Percentiles rank a stretch among this genome's conserved stretches.
Evolutionary conservation across 2,113 vertebrate genomes (phyloP).

Genomic region (Cyanoramphus novaezelandiae): DNA sequence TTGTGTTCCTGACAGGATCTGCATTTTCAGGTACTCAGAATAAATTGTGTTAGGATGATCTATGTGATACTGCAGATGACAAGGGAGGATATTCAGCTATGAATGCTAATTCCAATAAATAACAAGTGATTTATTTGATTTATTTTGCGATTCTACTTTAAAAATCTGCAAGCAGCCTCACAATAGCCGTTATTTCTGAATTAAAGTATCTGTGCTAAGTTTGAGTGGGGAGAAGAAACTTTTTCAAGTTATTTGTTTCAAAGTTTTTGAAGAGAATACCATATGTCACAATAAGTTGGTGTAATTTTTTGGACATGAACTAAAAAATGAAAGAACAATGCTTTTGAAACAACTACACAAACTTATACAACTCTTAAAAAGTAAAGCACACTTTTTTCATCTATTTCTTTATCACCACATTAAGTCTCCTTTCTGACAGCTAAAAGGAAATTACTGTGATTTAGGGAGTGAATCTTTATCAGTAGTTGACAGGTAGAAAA

Average conservation of each 20-base stretch:
- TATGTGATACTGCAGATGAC: background rate
- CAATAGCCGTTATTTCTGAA: background rate
- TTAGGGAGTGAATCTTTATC: constrained; percentile 76
- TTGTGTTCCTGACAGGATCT: background rate
- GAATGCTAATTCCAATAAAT: background rate
- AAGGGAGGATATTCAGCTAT: background rate
- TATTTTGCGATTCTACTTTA: background rate
- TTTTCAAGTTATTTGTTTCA: constrained; percentile 7
- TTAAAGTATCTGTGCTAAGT: background rate
- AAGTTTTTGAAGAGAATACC: background rate
- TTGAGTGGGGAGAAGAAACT: background rate
- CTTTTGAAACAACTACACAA: constrained; percentile 19
- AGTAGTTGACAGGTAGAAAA: constrained; percentile 65
- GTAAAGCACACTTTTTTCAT: constrained; percentile 42
- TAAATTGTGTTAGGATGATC: background rate
- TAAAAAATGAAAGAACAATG: background rate
- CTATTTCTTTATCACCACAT: constrained; percentile 67
- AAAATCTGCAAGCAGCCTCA: background rate
- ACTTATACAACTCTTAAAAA: constrained; percentile 51
- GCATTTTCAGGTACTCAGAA: background rate
- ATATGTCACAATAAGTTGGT: background rate
- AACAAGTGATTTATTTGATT: background rate
- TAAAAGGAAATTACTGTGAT: constrained; percentile 72
- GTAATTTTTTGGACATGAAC: background rate
- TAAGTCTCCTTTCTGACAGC: constrained; percentile 72